These are phyloP conservation scores for Charina bottae DNA, from an alignment of 2,113 vertebrate species.

Conservation along the genomic window DNA sequence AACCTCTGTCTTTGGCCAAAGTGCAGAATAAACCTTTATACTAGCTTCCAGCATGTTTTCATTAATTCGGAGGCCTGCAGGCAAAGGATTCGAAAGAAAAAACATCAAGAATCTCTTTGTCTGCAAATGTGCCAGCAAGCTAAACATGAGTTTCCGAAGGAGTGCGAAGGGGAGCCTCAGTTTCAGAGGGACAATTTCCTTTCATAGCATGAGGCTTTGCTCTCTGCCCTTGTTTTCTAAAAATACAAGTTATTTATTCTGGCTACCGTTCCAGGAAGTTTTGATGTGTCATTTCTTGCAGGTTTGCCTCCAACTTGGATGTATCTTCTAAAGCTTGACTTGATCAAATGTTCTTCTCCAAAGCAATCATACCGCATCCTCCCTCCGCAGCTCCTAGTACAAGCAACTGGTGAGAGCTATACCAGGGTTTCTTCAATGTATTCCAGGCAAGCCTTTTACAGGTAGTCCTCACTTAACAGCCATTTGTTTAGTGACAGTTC, in stretches of 20 bases:
- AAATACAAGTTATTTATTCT: constrained; percentile 41
- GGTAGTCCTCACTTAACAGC: too few species aligned
- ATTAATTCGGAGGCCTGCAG: constrained; percentile 52
- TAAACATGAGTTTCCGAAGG: constrained; percentile 48
- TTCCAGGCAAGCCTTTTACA: accelerated
- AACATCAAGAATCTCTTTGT: constrained; percentile 67
- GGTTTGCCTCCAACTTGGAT: not conserved
- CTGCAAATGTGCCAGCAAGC: constrained; percentile 27
- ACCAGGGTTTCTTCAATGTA: not conserved
- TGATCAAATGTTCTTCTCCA: accelerated
- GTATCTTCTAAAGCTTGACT: not conserved
- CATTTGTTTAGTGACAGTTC: too few species aligned
- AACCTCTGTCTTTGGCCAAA: not conserved
- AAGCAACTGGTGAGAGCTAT: too few species aligned
- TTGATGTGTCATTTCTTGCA: not conserved
- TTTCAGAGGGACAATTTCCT: constrained; percentile 53
- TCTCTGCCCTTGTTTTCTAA: constrained; percentile 46
- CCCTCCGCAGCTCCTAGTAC: too few species aligned
- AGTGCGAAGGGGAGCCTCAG: constrained; percentile 20
- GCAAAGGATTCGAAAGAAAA: constrained; percentile 39
- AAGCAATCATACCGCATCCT: accelerated
- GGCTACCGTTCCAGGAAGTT: constrained; percentile 7
- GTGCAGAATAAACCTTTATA: accelerated
- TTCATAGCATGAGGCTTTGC: not conserved
- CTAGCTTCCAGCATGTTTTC: constrained; percentile 22